A percentile compares a stretch with the other conserved stretches of the same genome.
Conservation (phyloP, 2,888 invertebrate species). For the Auanema sp. region DNA sequence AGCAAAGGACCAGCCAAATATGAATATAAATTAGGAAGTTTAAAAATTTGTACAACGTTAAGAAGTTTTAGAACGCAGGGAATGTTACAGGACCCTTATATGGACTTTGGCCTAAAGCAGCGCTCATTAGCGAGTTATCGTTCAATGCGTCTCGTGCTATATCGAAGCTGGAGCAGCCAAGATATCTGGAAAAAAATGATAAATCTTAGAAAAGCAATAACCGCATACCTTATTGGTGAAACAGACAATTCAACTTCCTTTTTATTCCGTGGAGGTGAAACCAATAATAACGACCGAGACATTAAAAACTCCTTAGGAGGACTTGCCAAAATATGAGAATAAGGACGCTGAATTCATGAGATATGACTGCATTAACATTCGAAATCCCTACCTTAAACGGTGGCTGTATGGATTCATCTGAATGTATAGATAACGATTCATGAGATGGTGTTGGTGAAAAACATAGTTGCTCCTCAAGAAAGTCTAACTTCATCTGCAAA, state of each 20-base stretch:
- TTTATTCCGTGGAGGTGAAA: no score
- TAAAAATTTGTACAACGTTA: constrained; percentile 4
- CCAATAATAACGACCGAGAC: no score
- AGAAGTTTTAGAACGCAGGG: constrained; percentile 8
- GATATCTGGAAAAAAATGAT: constrained; percentile 4
- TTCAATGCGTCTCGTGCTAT: constrained; percentile 25
- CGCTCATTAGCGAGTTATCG: constrained; percentile 33
- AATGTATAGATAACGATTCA: constrained; percentile 1
- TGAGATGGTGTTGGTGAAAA: background rate
- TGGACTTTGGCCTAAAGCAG: constrained; percentile 26
- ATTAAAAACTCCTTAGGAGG: background rate
- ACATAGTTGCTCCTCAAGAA: background rate
- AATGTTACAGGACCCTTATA: constrained; percentile 27
- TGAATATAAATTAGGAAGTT: constrained; percentile 4
- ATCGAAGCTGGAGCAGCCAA: constrained; percentile 17
- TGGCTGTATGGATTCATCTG: no score
- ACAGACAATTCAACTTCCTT: background rate
- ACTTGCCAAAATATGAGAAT: background rate
- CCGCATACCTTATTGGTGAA: background rate
- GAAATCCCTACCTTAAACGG: no score
- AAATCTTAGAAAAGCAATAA: background rate
- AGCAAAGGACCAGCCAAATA: constrained; percentile 4
- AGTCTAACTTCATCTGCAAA: no score
- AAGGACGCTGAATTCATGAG: background rate
- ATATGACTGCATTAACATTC: no score